These are phyloP conservation scores for Apolygus lucorum DNA, from an alignment of 1,140 invertebrate genomes.

Conservation along the genomic window DNA sequence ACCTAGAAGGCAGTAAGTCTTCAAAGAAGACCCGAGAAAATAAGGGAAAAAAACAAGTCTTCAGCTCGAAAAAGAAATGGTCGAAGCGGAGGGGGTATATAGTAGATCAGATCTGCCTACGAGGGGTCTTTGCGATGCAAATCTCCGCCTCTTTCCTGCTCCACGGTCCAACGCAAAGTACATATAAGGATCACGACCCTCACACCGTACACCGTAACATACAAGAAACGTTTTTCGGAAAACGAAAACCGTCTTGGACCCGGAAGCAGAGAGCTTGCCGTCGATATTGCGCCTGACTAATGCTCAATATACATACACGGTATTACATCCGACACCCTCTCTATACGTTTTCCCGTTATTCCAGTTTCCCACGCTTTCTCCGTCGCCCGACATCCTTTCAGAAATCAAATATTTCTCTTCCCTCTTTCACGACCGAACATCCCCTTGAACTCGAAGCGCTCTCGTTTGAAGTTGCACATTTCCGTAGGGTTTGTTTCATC, in stretches of 20 bases:
- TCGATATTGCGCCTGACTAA: not conserved
- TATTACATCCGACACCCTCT: not conserved
- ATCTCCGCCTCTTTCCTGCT: not conserved
- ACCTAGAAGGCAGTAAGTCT: too few species aligned
- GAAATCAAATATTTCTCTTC: not conserved
- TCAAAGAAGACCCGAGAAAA: too few species aligned
- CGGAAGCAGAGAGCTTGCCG: not conserved
- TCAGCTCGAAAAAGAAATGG: too few species aligned
- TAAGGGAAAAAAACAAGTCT: too few species aligned
- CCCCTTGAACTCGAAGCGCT: too few species aligned
- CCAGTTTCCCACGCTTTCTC: not conserved
- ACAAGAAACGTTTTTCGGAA: not conserved
- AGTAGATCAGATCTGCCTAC: too few species aligned
- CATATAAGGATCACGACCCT: not conserved
- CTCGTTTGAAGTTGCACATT: too few species aligned
- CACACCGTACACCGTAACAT: not conserved
- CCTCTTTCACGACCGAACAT: too few species aligned
- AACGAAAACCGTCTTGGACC: constrained; percentile 16
- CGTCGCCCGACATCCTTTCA: not conserved
- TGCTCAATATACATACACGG: not conserved
- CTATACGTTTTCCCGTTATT: not conserved
- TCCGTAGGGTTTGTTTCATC: not conserved
- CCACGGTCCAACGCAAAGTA: not conserved
- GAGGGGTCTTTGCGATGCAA: not conserved
- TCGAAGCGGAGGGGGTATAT: too few species aligned